Percentiles rank a stretch among this genome's conserved stretches.
phyloP scores from a whole-genome alignment of 2,888 invertebrate species.

The Miltochrista miniata region DNA sequence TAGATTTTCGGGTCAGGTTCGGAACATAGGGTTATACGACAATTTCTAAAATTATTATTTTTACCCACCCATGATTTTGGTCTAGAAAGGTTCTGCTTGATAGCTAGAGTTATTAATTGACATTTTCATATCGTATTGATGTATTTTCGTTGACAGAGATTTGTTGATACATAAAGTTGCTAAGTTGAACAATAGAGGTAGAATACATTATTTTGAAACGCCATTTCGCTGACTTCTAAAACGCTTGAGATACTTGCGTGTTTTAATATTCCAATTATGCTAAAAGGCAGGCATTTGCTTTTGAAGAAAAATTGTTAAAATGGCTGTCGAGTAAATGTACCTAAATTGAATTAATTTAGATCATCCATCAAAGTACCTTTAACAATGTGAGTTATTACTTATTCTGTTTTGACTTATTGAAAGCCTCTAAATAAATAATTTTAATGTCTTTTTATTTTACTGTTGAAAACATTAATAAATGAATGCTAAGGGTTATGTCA shows the following conservation, averaged over 20 bases:
- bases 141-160: too few species aligned
- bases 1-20: too few species aligned
- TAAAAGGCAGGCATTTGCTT: constrained; percentile 28
- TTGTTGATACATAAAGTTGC: too few species aligned
- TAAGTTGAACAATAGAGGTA: background rate
- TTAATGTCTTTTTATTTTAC: constrained; percentile 53
- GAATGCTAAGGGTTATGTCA: constrained; percentile 14
- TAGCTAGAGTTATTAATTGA: too few species aligned
- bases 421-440: constrained; percentile 39
- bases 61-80: too few species aligned
- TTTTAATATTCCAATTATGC: constrained; percentile 27
- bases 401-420: constrained; percentile 37
- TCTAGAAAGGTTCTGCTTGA: too few species aligned
- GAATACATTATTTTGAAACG: background rate
- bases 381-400: constrained; percentile 50
- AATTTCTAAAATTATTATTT: too few species aligned
- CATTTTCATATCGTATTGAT: too few species aligned
- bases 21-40: too few species aligned
- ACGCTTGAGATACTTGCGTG: constrained; percentile 3
- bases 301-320: constrained; percentile 28
- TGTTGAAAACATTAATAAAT: constrained; percentile 47
- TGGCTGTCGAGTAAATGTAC: constrained; percentile 41
- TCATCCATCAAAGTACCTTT: constrained; percentile 67
- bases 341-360: constrained; percentile 63
- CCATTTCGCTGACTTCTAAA: background rate